A percentile compares a stretch with the other conserved stretches of the same genome.
These are phyloP conservation scores for Leuctra nigra DNA, from an alignment of 2,888 invertebrate species.

Conservation along the genomic window DNA sequence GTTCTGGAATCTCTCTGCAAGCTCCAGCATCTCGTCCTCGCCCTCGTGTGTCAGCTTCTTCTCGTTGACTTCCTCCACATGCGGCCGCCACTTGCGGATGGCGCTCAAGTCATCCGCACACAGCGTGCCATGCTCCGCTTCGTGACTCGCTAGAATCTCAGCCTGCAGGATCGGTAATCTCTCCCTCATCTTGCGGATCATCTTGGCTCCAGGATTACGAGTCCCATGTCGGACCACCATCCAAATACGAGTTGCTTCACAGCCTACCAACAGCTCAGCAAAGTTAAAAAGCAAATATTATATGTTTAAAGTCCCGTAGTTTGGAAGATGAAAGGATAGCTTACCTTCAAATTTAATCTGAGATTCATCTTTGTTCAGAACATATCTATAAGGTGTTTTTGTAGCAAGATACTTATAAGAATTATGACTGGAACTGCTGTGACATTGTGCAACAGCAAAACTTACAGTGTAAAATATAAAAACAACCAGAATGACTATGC, in stretches of 20 bases:
- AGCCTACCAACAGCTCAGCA: no score
- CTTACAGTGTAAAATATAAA: no score
- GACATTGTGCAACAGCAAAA: not conserved
- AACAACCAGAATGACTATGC: no score
- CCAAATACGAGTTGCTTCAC: conserved; percentile 63
- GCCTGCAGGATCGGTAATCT: conserved; percentile 48
- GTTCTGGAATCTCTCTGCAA: conserved; percentile 66
- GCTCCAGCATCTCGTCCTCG: conserved; percentile 62
- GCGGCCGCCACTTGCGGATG: conserved; percentile 54
- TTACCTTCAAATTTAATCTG: conserved; percentile 54
- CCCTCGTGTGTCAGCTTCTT: conserved; percentile 66
- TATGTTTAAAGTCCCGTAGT: no score
- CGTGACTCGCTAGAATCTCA: conserved; percentile 47
- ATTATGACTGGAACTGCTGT: conserved; percentile 12
- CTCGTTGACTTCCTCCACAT: conserved; percentile 46
- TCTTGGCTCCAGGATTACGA: conserved; percentile 57
- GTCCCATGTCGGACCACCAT: conserved; percentile 70
- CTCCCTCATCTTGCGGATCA: conserved; percentile 48
- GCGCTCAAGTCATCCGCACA: conserved; percentile 40
- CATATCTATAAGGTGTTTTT: conserved; percentile 66
- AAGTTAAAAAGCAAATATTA: no score
- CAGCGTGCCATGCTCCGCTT: conserved; percentile 46
- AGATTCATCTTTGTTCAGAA: conserved; percentile 56
- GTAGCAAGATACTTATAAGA: conserved; percentile 47
- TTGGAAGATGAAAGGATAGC: no score